These are phyloP conservation scores for Ethmia dodecea DNA, from an alignment of 2,888 invertebrate species.

Conservation along the genomic window DNA sequence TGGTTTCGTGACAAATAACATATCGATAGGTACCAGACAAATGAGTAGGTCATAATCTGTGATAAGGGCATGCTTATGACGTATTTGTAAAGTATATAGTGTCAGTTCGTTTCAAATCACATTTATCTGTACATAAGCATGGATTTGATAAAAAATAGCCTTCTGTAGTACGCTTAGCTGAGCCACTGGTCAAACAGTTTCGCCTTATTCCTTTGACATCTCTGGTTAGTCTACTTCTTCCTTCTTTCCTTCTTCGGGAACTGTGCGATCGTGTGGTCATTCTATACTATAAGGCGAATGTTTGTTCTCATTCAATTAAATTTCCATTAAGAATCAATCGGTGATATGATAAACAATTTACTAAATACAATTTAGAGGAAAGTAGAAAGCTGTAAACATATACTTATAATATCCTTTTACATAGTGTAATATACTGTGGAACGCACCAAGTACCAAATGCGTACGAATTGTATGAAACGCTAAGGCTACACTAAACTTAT, in stretches of 20 bases:
- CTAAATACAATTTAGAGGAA: conserved; percentile 36
- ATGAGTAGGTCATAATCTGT: conserved; percentile 67
- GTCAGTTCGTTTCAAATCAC: conserved; percentile 35
- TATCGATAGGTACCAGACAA: conserved; percentile 61
- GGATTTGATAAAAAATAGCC: conserved; percentile 58
- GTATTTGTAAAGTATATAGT: conserved; percentile 44
- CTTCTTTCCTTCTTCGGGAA: conserved; percentile 16
- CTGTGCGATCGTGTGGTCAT: conserved; percentile 58
- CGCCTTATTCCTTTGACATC: conserved; percentile 14
- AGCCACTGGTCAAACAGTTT: conserved; percentile 41
- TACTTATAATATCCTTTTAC: conserved; percentile 29
- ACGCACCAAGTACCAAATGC: conserved; percentile 61
- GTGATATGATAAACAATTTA: conserved; percentile 39
- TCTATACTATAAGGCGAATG: conserved; percentile 52
- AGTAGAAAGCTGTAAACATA: conserved; percentile 33
- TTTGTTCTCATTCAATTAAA: conserved; percentile 37
- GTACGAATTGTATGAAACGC: conserved; percentile 38
- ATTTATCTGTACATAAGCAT: conserved; percentile 54
- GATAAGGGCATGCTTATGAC: conserved; percentile 72
- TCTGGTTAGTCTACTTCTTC: neutral
- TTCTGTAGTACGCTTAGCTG: conserved; percentile 73
- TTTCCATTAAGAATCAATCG: conserved; percentile 41
- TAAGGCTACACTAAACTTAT: conserved; percentile 42
- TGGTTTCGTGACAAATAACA: conserved; percentile 40
- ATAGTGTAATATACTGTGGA: conserved; percentile 40